Evolutionary conservation across 2,888 invertebrate genomes (phyloP), one percentile per base, ranked within the genome.

Genomic region (Loripinus fragilis): DNA sequence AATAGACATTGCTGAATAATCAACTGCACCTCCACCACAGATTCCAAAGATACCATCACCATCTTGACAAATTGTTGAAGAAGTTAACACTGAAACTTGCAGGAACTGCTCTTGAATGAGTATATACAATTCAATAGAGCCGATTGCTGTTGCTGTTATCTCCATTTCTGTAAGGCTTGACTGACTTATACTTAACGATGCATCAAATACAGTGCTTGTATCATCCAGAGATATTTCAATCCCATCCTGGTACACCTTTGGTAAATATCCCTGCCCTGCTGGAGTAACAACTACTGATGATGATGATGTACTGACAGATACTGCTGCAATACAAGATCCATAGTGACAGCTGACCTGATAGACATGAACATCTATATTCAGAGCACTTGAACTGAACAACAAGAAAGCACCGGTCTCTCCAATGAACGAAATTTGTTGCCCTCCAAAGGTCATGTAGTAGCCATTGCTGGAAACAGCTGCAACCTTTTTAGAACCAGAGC

Each of bases 321-420:
- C 74, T 10, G 87, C 88, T 2, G 84, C 85, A 23, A 87, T 75
- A 67, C 89, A 89, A 17, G 86, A 83, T 2, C 87, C 89, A 66
- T 74, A 80, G 2, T 84, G 75, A 72, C 89, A 89, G 69, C 78
- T 81, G 0, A 85, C 85, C 68, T 87, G 86, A 45, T 86, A 83
- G 0, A 81, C 83, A 69, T 89, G 87, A 8, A 88, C 78, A 20
- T 85, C 82, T 7, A 87, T 71, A 17, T 65, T 69, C 2, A 83
- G 64, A 30, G 20, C 25, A 12, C 80, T 42, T 0, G 81, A 73
- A 12, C 67, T 66, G 25, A 87, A 80, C n/a, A 86, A 55, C 20
- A 77, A 35, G 74, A 81, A 87, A 0, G 83, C 78, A 7, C 87
- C 87, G 12, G 80, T 80, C 23, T 83, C 68, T 33, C 78, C 80